Conservation (phyloP, 2,888 invertebrate species). For the Plutella xylostella region DNA sequence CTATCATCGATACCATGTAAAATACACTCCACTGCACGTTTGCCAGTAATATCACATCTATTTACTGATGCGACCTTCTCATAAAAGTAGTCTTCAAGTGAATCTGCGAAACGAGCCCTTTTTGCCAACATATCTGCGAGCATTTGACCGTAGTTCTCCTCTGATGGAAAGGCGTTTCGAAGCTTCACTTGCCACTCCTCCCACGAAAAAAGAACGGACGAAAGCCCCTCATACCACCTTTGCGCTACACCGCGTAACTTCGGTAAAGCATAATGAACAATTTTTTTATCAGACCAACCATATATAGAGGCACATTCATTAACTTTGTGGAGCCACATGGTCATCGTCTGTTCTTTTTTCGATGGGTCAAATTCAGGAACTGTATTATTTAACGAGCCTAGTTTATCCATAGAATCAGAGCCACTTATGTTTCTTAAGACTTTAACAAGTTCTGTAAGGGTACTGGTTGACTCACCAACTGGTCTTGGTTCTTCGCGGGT, state of each 20-base stretch:
- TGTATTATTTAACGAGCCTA: too few species aligned
- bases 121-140: constrained; percentile 20
- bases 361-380: constrained; percentile 15
- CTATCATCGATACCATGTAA: constrained; percentile 6
- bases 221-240: constrained; percentile 20
- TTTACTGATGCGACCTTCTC: constrained; percentile 14
- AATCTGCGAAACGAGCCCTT: constrained; percentile 15
- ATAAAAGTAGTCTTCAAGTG: constrained; percentile 17
- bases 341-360: constrained; percentile 10
- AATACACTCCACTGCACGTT: constrained; percentile 14
- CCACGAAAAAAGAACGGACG: constrained; percentile 20
- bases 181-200: constrained; percentile 22
- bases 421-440: too few species aligned
- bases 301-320: constrained; percentile 18
- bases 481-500: too few species aligned
- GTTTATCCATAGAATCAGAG: too few species aligned
- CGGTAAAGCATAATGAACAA: constrained; percentile 16
- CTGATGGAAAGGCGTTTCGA: constrained; percentile 19
- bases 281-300: constrained; percentile 20
- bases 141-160: constrained; percentile 22
- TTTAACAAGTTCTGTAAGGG: too few species aligned
- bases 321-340: constrained; percentile 16
- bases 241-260: constrained; percentile 19
- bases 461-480: too few species aligned
- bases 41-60: constrained; percentile 14